Conservation (phyloP, 1,140 invertebrate genomes). For the Aricia agestis region DNA sequence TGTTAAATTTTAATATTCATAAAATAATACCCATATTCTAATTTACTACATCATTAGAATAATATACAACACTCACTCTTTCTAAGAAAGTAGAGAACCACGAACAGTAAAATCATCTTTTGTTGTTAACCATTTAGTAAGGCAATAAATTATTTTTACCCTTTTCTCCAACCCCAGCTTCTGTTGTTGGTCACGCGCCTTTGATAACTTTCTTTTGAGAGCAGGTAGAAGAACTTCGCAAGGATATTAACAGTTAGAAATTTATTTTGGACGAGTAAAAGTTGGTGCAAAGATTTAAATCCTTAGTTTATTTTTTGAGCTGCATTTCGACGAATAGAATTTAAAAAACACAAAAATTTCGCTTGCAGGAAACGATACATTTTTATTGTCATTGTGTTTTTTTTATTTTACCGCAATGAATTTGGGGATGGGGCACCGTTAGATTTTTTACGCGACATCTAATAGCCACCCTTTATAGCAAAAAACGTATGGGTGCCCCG, state of each 20-base stretch:
- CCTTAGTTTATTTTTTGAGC: background rate
- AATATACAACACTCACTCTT: constrained; percentile 9
- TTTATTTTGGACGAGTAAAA: background rate
- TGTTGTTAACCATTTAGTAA: constrained; percentile 15
- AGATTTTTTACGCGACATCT: constrained; percentile 57
- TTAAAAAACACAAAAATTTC: constrained; percentile 20
- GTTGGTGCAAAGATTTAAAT: background rate
- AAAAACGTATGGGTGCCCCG: constrained; percentile 50
- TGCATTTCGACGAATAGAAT: background rate
- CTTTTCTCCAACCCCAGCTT: constrained; percentile 3
- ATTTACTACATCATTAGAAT: constrained; percentile 1
- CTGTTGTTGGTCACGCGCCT: constrained; percentile 11
- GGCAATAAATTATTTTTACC: background rate
- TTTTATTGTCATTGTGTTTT: constrained; percentile 65
- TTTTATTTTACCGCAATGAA: constrained; percentile 59
- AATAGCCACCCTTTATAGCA: constrained; percentile 65
- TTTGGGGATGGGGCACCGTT: constrained; percentile 61
- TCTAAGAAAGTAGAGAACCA: constrained; percentile 15
- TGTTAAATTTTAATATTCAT: background rate
- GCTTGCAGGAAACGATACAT: constrained; percentile 57
- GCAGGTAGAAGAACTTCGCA: background rate
- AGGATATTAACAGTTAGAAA: background rate
- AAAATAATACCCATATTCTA: background rate
- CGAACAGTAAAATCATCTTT: constrained; percentile 14
- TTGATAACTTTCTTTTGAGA: constrained; percentile 7